A percentile compares a stretch with the other conserved stretches of the same genome.
Evolutionary conservation across 1,140 invertebrate species (phyloP).

Genomic region (Pentalonia nigronervosa): DNA sequence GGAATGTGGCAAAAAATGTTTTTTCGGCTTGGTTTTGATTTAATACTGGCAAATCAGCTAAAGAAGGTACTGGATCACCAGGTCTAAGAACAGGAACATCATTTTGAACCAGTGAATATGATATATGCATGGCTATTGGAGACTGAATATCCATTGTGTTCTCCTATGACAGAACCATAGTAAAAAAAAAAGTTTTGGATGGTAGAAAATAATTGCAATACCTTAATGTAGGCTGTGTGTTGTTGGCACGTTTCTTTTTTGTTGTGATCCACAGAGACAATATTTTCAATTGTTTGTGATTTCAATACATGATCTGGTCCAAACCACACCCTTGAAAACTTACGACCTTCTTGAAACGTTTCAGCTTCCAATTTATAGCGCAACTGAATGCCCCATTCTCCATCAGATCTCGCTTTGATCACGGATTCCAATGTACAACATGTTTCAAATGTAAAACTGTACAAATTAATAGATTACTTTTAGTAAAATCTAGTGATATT

Average conservation of each 20-base stretch:
- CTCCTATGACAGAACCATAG: conserved; percentile 66
- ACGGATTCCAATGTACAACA: conserved; percentile 82
- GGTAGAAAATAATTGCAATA: conserved; percentile 60
- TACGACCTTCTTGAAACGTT: conserved; percentile 77
- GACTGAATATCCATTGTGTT: conserved; percentile 85
- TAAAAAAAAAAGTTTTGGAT: neutral
- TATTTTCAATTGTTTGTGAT: conserved; percentile 63
- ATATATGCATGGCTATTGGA: conserved; percentile 83
- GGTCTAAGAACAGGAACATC: conserved; percentile 68
- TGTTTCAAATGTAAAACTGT: conserved; percentile 83
- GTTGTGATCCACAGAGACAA: conserved; percentile 60
- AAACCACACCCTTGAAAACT: conserved; percentile 84
- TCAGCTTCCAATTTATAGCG: conserved; percentile 85
- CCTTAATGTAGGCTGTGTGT: conserved; percentile 82
- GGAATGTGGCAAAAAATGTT: conserved; percentile 84
- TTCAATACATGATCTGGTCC: conserved; percentile 65
- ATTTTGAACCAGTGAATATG: conserved; percentile 80
- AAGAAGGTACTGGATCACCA: conserved; percentile 72
- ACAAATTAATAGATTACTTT: conserved; percentile 60
- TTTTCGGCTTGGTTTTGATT: conserved; percentile 86
- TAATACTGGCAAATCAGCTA: conserved; percentile 84
- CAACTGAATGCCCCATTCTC: conserved; percentile 64
- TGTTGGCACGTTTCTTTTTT: conserved; percentile 70
- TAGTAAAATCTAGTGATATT: neutral
- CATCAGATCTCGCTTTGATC: conserved; percentile 65